Evolutionary conservation across 1,140 invertebrate genomes (phyloP).

Genomic region (Bombus breviceps): DNA sequence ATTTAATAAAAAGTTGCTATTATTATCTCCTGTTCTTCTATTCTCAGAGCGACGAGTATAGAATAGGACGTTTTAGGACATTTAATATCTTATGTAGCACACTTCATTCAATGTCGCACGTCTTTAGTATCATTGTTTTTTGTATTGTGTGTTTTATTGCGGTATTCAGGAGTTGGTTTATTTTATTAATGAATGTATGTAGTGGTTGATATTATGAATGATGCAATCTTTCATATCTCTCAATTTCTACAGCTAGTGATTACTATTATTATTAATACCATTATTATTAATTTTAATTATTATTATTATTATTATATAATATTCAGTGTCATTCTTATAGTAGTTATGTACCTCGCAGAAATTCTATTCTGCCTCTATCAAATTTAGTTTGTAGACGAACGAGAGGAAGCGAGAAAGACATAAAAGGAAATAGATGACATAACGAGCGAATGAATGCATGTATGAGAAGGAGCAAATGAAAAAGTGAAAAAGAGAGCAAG

Average conservation of each 20-base stretch:
- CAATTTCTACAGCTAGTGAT: neutral
- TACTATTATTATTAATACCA: neutral
- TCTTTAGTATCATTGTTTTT: neutral
- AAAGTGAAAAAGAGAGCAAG: neutral
- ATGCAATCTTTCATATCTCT: neutral
- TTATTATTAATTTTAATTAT: neutral
- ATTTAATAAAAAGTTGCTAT: neutral
- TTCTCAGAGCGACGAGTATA: neutral
- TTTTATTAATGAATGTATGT: neutral
- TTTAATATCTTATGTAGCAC: neutral
- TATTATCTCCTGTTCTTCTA: neutral
- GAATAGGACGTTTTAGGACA: neutral
- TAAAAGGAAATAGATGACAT: neutral
- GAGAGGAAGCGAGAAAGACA: neutral
- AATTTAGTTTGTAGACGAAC: slow-evolving; percentile 26
- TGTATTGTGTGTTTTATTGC: neutral
- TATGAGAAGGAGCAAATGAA: neutral
- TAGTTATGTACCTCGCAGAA: slow-evolving; percentile 46
- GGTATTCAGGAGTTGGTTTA: neutral
- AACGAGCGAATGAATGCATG: slow-evolving; percentile 6
- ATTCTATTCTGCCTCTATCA: slow-evolving; percentile 33
- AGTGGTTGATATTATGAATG: neutral
- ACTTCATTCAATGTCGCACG: neutral
- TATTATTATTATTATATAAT: slow-evolving; percentile 20
- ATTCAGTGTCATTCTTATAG: slow-evolving; percentile 36